Evolutionary conservation across 2,113 vertebrate species (phyloP).

Genomic region (Brienomyrus longianalis): DNA sequence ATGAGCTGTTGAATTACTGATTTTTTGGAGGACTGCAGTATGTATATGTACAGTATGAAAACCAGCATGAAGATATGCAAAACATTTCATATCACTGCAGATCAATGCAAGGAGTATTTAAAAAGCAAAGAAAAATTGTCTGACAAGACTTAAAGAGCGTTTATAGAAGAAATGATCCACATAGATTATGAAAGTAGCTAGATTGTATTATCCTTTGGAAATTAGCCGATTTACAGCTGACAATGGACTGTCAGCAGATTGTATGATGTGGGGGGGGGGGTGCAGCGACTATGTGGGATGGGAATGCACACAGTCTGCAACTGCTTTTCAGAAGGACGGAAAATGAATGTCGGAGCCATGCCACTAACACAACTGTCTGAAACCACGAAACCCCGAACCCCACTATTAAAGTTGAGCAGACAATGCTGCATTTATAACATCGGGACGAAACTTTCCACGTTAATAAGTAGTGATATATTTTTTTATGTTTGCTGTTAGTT

Average conservation of each 20-base stretch:
- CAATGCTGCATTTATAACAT: background rate
- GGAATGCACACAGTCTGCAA: slow-evolving; percentile 10
- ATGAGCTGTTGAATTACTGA: slow-evolving; percentile 23
- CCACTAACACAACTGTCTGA: background rate
- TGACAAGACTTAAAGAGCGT: background rate
- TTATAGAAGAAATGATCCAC: background rate
- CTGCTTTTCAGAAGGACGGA: background rate
- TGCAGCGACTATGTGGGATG: slow-evolving; percentile 2
- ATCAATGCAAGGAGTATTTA: background rate
- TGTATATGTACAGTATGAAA: background rate
- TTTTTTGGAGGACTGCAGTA: slow-evolving; percentile 10
- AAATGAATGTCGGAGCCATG: background rate
- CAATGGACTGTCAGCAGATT: background rate
- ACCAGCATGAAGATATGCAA: background rate
- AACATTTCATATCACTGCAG: background rate
- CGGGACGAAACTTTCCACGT: background rate
- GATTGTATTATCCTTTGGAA: background rate
- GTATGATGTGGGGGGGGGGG: background rate
- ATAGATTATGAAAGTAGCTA: background rate
- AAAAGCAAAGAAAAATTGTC: background rate
- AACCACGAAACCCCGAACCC: background rate
- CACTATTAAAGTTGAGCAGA: background rate
- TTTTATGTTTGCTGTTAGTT: background rate
- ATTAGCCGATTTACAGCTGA: background rate
- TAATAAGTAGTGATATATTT: background rate